Conservation (phyloP, 2,797 vertebrate genomes). For the Synanceia verrucosa region DNA sequence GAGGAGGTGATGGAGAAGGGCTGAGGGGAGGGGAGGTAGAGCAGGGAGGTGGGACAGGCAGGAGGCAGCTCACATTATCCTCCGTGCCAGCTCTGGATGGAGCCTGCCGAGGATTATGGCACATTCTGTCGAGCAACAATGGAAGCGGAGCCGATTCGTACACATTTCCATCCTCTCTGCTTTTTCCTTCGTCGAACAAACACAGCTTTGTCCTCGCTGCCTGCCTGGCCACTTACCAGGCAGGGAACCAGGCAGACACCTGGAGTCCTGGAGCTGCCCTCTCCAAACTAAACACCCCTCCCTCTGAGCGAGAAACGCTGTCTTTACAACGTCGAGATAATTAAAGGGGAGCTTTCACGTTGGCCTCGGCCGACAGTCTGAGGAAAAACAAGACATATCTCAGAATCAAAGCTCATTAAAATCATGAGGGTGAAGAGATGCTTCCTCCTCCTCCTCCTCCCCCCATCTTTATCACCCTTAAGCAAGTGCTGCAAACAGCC, state of each 20-base stretch:
- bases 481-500: slow-evolving; percentile 69
- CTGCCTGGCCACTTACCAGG: slow-evolving; percentile 80
- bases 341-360: slow-evolving; percentile 77
- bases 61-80: slow-evolving; percentile 75
- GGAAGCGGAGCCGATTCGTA: slow-evolving; percentile 76
- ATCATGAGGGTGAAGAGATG: slow-evolving; percentile 65
- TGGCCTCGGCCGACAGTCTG: slow-evolving; percentile 54
- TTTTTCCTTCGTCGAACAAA: slow-evolving; percentile 77
- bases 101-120: slow-evolving; percentile 87
- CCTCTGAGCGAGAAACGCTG: slow-evolving; percentile 26
- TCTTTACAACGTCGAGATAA: slow-evolving; percentile 75
- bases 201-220: slow-evolving; percentile 81
- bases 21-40: slow-evolving; percentile 53
- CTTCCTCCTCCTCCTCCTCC: slow-evolving; percentile 32
- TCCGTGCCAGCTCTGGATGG: slow-evolving; percentile 82
- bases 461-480: slow-evolving; percentile 64
- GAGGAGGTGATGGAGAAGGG: slow-evolving; percentile 45
- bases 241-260: slow-evolving; percentile 74
- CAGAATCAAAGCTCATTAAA: slow-evolving; percentile 75
- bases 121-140: slow-evolving; percentile 87
- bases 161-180: slow-evolving; percentile 82
- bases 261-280: slow-evolving; percentile 75
- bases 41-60: slow-evolving; percentile 64
- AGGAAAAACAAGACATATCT: slow-evolving; percentile 70
- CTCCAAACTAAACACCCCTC: slow-evolving; percentile 62